phyloP scores from a whole-genome alignment of 2,888 invertebrate genomes.

The Drosophila hawaiiensis region DNA sequence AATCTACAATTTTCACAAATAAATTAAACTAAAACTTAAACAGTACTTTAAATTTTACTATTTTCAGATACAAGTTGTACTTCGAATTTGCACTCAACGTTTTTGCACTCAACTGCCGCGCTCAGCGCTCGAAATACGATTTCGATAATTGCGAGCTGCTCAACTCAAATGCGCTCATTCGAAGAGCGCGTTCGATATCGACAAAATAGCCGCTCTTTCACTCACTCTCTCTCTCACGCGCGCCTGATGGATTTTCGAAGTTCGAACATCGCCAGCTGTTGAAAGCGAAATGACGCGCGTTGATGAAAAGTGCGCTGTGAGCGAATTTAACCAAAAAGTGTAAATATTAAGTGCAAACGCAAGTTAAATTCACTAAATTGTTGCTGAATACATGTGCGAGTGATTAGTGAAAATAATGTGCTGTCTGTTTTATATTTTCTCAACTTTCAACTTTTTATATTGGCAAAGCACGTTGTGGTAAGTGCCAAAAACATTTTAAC shows the following conservation, averaged over 20 bases:
- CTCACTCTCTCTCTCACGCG: constrained; percentile 2
- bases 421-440: too few relatives aligned
- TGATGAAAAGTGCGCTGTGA: constrained; percentile 57
- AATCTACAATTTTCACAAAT: background rate
- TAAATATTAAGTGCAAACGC: background rate
- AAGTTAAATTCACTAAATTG: background rate
- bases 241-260: constrained; percentile 29
- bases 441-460: background rate
- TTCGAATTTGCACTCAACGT: background rate
- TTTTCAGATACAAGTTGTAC: background rate
- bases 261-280: constrained; percentile 56
- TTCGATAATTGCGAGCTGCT: background rate
- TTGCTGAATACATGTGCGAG: background rate
- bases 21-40: background rate
- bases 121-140: background rate
- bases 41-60: background rate
- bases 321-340: constrained; percentile 8
- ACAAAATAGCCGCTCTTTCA: constrained; percentile 11
- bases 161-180: constrained; percentile 1
- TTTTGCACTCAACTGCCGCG: constrained; percentile 1
- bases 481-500: background rate
- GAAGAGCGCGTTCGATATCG: constrained; percentile 3
- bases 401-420: background rate
- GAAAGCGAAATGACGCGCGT: constrained; percentile 38
- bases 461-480: constrained; percentile 7